Base-by-base conservation (phyloP, 2,113 vertebrate genomes). In the Ursus arctos region DNA sequence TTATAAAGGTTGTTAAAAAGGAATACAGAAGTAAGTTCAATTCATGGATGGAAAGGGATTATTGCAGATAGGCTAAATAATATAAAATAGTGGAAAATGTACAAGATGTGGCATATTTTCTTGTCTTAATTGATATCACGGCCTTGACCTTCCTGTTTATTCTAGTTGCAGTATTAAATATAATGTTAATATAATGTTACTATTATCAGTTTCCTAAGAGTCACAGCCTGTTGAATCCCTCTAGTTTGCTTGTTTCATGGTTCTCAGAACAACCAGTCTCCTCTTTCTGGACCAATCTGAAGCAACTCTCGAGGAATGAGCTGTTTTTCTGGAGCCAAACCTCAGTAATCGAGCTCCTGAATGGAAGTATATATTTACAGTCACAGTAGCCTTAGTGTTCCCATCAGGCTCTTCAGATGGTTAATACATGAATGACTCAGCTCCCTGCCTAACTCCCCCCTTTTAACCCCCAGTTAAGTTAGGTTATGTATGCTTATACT, bases 211-310 rank as follows among this genome's bases (percentile, higher is more conserved):
- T 83, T 69, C 19, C 49, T 36, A 47, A 57, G 53, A 74, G 49
- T 94, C 84, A 59, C 16, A 93, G 84, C 40, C 22, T 96, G 81
- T 94, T 79, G 92, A 94, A 71, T 88, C 24, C 67, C 33, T 80
- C 43, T 79, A 40, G 86, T 93, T 88, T 87, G 65, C 94, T 86
- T 86, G 74, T 93, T 97, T 82, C 67, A 13, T 80, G 91, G 91
- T 93, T 95, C 93, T 96, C 51, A 95, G 93, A 95, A 69, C 31
- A 93, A 9, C 31, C 71, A 47, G 26, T 91, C 65, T 80, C 55
- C 22, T 95, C 51, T 81, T 82, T 77, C 57, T 88, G 63, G 57
- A 67, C 43, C 16, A 82, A 33, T 82, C 57, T 95, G 82, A 95
- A 94, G 90, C 80, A 87, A 0, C 79, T 92, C 40, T 87, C 15